Base-by-base conservation (phyloP, 2,797 vertebrate genomes). In the Chaenodraco wilsoni region DNA sequence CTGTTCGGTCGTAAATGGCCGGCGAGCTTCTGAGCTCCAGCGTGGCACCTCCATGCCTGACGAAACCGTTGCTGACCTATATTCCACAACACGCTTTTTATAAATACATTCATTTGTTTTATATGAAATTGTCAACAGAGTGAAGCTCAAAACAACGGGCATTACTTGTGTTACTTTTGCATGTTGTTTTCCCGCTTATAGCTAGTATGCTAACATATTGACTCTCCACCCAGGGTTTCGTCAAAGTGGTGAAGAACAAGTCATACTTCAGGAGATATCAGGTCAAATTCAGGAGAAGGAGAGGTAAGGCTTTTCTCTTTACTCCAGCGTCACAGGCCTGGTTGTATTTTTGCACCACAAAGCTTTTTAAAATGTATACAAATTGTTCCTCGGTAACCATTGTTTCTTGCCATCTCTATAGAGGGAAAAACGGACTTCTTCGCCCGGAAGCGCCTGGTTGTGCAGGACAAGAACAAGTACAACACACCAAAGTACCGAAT, bases 381-480 rank as follows among this genome's bases (percentile, higher is more conserved):
- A 57, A 9, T 41, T 2, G 33, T 40, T 19, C 31, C 41, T 19
- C 17, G 8, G 1, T 48, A 17, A 23, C 17, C 0, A 3, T 21
- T 45, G n/a, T 3, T 9, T 27, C 13, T 44, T 58, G 8, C 57
- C 52, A 1, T 19, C 23, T 74, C 60, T 1, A 3, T 87, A 99
- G 98, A 99, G 96, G 98, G 98, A 14, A 99, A 99, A 88, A 99
- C 98, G 0, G 98, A 99, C 89, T 99, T 95, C 75, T 99, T 92
- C 81, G 98, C 98, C 52, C 96, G 98, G 0, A 99, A 99, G 57
- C 97, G 97, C 59, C 94, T 99, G 87, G 98, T 99, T 8, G 95
- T 99, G 74, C 98, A 99, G 87, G 98, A 99, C 91, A 99, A 99
- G 92, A 99, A 99, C 90, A 99, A 99, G 90, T 99, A 99, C 94